These are phyloP conservation scores for Esox masquinongy DNA, from an alignment of 2,797 vertebrate species.

Conservation along the genomic window DNA sequence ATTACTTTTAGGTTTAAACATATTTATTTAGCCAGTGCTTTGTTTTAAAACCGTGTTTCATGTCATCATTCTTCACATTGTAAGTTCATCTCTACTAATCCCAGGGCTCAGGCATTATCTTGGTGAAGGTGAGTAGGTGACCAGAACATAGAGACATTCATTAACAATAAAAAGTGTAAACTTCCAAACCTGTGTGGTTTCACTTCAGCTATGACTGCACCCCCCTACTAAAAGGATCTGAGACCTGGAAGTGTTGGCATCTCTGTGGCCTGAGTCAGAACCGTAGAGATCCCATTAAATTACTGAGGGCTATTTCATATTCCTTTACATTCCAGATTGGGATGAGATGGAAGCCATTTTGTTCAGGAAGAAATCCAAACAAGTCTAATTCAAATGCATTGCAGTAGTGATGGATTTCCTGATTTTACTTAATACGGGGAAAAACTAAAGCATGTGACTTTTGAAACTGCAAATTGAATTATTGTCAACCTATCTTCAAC, in stretches of 20 bases:
- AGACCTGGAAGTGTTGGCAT: background rate
- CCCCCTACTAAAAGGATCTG: background rate
- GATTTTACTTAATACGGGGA: too few species aligned
- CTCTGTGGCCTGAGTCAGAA: background rate
- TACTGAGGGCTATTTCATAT: too few species aligned
- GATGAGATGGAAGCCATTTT: too few species aligned
- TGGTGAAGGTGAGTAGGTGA: background rate
- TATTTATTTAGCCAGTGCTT: slow-evolving; percentile 3
- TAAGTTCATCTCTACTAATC: background rate
- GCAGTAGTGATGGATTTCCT: too few species aligned
- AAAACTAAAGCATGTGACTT: too few species aligned
- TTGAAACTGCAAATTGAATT: too few species aligned
- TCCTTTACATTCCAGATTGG: too few species aligned
- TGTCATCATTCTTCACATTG: background rate
- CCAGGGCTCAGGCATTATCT: background rate
- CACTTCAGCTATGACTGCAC: background rate
- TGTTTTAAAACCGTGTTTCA: background rate
- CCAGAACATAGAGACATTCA: background rate
- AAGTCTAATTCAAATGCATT: too few species aligned
- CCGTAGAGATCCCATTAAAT: too few species aligned
- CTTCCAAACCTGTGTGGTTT: background rate
- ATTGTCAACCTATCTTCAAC: too few species aligned
- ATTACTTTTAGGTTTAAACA: background rate
- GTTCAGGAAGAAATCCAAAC: too few species aligned
- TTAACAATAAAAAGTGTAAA: background rate